Conservation (phyloP, 2,888 invertebrate genomes). For the Acleris laterana region DNA sequence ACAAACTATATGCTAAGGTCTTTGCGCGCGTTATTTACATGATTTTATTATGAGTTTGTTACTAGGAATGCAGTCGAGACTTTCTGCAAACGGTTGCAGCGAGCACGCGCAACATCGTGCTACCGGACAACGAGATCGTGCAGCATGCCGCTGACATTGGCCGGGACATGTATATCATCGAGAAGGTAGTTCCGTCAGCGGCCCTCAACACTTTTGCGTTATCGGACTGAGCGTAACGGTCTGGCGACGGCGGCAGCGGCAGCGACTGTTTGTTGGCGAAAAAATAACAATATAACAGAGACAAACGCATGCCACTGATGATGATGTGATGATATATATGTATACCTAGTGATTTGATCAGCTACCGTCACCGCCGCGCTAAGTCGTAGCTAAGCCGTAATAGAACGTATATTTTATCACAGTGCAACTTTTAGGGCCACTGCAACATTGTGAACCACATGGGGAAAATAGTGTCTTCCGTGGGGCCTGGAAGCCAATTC, state of each 20-base stretch:
- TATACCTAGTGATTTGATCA: no score
- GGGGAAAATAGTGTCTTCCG: slow-evolving; percentile 57
- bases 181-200: slow-evolving; percentile 54
- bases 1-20: no score
- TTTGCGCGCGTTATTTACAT: slow-evolving; percentile 15
- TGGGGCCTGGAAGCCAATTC: slow-evolving; percentile 70
- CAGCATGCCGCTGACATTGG: slow-evolving; percentile 78
- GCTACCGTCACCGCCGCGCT: no score
- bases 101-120: slow-evolving; percentile 66
- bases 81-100: slow-evolving; percentile 76
- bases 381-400: no score
- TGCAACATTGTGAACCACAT: slow-evolving; percentile 65
- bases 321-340: no score
- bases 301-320: no score
- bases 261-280: no score
- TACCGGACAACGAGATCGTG: slow-evolving; percentile 76
- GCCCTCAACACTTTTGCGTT: no score
- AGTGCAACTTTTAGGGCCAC: slow-evolving; percentile 62
- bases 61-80: slow-evolving; percentile 67
- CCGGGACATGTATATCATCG: slow-evolving; percentile 78
- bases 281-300: no score
- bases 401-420: no score
- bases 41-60: slow-evolving; percentile 34
- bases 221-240: no score
- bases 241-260: no score